A percentile compares a stretch with the other conserved stretches of the same genome.
Evolutionary conservation across 2,113 vertebrate genomes (phyloP).

Genomic region (Stegastes partitus): DNA sequence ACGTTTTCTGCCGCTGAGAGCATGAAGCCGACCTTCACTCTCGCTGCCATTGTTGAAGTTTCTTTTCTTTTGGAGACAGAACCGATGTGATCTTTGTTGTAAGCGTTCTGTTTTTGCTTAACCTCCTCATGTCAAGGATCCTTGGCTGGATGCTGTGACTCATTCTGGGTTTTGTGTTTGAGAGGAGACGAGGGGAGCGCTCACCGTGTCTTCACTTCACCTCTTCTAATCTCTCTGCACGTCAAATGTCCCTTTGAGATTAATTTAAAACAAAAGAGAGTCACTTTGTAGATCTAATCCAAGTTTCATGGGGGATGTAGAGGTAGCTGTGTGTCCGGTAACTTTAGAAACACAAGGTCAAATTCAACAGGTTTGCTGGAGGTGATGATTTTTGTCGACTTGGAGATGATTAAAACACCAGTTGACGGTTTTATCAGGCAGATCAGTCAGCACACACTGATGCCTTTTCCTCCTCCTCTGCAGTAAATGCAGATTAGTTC

Average conservation of each 20-base stretch:
- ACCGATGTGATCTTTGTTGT: background rate
- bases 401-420: no score
- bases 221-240: no score
- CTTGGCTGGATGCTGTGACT: background rate
- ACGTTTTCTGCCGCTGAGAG: background rate
- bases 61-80: background rate
- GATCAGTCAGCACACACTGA: background rate
- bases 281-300: no score
- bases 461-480: conserved; percentile 16
- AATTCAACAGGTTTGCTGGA: no score
- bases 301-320: no score
- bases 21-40: background rate
- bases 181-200: no score
- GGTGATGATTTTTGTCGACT: no score
- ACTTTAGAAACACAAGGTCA: no score
- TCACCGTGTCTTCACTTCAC: no score
- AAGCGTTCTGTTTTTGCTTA: background rate
- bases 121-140: background rate
- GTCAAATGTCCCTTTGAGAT: no score
- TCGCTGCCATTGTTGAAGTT: background rate
- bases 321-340: no score
- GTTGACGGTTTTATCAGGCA: background rate
- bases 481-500: conserved; percentile 21
- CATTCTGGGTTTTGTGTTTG: background rate
- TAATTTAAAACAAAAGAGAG: no score